Conservation (phyloP, 2,797 vertebrate species). For the Sternarchorhynchus goeldii region DNA sequence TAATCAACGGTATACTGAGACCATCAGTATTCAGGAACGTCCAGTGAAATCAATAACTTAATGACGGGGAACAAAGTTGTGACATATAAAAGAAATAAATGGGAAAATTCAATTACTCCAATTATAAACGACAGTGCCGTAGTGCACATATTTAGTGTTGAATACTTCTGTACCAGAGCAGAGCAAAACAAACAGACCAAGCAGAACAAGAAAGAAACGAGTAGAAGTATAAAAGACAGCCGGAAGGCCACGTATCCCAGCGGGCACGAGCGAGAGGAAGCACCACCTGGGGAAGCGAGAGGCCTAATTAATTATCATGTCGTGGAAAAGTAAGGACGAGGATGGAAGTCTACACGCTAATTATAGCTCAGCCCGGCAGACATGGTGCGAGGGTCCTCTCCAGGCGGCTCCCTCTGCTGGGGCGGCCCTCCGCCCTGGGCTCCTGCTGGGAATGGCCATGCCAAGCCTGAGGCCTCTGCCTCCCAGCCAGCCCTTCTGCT, state of each 20-base stretch:
- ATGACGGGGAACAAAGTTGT: constrained; percentile 6
- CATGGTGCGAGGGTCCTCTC: constrained; percentile 46
- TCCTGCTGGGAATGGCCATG: constrained; percentile 21
- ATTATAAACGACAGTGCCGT: neutral
- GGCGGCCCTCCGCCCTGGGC: constrained; percentile 35
- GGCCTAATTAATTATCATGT: constrained; percentile 61
- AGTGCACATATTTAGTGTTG: constrained; percentile 9
- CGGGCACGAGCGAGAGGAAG: constrained; percentile 47
- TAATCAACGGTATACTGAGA: constrained; percentile 19
- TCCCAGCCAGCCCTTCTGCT: constrained; percentile 20
- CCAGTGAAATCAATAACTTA: constrained; percentile 32
- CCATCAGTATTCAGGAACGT: constrained; percentile 12
- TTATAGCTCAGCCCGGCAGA: constrained; percentile 69
- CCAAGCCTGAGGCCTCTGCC: constrained; percentile 20
- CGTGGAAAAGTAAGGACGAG: constrained; percentile 47
- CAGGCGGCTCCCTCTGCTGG: constrained; percentile 18
- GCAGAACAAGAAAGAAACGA: constrained; percentile 5
- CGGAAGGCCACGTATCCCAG: constrained; percentile 44
- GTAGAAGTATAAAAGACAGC: constrained; percentile 38
- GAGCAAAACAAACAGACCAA: neutral
- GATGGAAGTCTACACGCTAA: constrained; percentile 65
- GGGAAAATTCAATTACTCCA: constrained; percentile 26
- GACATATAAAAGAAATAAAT: constrained; percentile 23
- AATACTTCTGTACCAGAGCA: neutral
- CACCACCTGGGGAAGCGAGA: constrained; percentile 40